Base-by-base conservation (phyloP, 2,888 invertebrate genomes). In the Dynastes grantii region DNA sequence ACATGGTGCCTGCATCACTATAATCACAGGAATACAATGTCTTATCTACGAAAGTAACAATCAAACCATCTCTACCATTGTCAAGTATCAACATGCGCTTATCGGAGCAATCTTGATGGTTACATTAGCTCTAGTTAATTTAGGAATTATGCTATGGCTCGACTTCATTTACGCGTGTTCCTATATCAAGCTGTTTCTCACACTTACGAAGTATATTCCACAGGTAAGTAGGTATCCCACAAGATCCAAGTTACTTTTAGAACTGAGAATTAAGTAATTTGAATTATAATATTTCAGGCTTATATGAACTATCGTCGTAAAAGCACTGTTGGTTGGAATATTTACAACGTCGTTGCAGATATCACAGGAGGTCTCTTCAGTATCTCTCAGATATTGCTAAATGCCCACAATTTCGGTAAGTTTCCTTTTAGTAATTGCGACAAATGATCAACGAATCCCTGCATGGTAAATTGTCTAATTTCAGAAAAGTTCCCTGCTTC, bases 251-350 rank as follows among this genome's bases (percentile, higher is more conserved):
- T 37, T 37, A 6, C 37, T 37, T 37, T 37, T 6, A 37, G 37
- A 37, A 37, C 37, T 3, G 37, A 37, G 37, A 11, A 45, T 11
- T 16, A 55, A 16, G 2, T 49, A 63, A 37, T 27, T 11, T 40
- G 1, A 49, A 37, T 16, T 76, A n/a, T 71, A 64, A 55, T 81
- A 76, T 88, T 90, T 58, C 88, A 96, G 95, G 98, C 96, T 0
- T 94, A 94, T 86, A 96, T 97, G 93, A 98, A 98, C 90, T 98
- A 94, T 90, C 92, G 92, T 83, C 92, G 98, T 78, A 97, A 98
- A 88, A 97, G 97, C 67, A 98, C 98, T 0, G 93, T 93, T 1
- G 98, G 98, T 55, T 98, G 98, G 98, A 97, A 97, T 83, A 98
- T 98, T 85, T 97, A 97, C 73, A 98, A 98, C 90, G 95, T 98